Percentiles rank a stretch among this genome's conserved stretches.
phyloP scores from a whole-genome alignment of 2,797 vertebrate genomes.

The Anguilla obscura region DNA sequence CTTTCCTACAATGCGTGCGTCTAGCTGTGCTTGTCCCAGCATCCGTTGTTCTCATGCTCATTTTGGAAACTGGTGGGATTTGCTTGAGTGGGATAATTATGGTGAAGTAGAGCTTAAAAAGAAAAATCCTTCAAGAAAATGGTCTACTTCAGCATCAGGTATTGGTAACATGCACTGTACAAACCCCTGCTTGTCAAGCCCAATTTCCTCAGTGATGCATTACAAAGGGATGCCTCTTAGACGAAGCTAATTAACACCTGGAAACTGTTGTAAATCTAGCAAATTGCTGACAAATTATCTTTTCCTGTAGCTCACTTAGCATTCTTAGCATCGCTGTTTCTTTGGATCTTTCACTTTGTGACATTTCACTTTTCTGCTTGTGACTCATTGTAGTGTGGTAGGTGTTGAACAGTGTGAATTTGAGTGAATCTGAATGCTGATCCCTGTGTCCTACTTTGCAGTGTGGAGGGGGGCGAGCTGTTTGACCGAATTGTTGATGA shows the following conservation, averaged over 20 bases:
- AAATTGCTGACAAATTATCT: neutral
- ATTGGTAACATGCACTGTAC: neutral
- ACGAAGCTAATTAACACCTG: neutral
- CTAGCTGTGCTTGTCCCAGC: conserved; percentile 15
- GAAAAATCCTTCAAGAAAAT: neutral
- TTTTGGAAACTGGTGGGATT: neutral
- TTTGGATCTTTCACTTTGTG: neutral
- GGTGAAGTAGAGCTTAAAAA: neutral
- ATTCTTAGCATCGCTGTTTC: neutral
- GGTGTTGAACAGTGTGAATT: neutral
- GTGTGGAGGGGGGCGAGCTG: conserved; percentile 82
- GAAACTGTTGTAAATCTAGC: neutral
- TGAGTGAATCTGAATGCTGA: neutral
- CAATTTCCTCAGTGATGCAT: neutral
- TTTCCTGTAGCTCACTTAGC: neutral
- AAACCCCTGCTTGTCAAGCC: neutral
- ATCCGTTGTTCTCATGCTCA: neutral
- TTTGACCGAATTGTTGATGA: conserved; percentile 85
- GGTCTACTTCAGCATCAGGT: neutral
- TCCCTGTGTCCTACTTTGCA: conserved; percentile 49
- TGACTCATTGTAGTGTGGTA: neutral
- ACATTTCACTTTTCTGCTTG: no score
- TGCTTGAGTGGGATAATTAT: neutral
- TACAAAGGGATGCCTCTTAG: neutral
- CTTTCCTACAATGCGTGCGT: neutral